Evolutionary conservation across 2,888 invertebrate genomes (phyloP).

Genomic region (Sialis lutaria): DNA sequence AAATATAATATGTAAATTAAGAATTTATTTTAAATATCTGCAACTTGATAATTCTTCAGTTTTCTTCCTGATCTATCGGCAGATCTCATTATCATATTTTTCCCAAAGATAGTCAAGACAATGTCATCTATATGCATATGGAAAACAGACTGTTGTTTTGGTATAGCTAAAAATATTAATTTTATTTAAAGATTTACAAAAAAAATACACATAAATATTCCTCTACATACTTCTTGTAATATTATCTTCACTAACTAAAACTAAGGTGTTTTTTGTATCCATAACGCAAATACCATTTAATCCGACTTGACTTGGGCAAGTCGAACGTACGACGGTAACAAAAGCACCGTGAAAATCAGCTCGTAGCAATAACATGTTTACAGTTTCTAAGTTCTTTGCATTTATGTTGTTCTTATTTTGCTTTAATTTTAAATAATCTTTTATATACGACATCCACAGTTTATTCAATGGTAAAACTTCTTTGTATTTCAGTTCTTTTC

Average conservation of each 20-base stretch:
- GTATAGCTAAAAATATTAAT: conserved; percentile 39
- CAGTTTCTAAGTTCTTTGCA: conserved; percentile 30
- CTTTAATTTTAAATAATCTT: conserved; percentile 33
- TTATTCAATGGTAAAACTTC: conserved; percentile 40
- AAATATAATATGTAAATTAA: no score
- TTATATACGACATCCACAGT: conserved; percentile 50
- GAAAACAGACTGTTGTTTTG: conserved; percentile 59
- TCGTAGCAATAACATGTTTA: conserved; percentile 23
- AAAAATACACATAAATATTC: conserved; percentile 10
- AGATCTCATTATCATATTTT: conserved; percentile 50
- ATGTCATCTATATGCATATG: conserved; percentile 38
- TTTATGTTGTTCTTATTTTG: conserved; percentile 13
- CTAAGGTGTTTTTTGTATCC: conserved; percentile 56
- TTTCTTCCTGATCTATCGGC: conserved; percentile 60
- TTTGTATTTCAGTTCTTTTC: conserved; percentile 34
- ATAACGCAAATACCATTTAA: conserved; percentile 49
- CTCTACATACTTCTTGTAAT: conserved; percentile 31
- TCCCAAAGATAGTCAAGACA: conserved; percentile 53
- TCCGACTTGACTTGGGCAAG: conserved; percentile 43
- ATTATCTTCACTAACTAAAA: conserved; percentile 44
- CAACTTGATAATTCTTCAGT: conserved; percentile 42
- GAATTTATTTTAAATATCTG: conserved; percentile 28
- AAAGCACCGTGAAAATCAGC: conserved; percentile 55
- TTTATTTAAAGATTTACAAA: not conserved
- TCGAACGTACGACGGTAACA: conserved; percentile 42